Evolutionary conservation across 2,797 vertebrate species (phyloP), one percentile per base, ranked within the genome.

Genomic region (Monodelphis domestica): DNA sequence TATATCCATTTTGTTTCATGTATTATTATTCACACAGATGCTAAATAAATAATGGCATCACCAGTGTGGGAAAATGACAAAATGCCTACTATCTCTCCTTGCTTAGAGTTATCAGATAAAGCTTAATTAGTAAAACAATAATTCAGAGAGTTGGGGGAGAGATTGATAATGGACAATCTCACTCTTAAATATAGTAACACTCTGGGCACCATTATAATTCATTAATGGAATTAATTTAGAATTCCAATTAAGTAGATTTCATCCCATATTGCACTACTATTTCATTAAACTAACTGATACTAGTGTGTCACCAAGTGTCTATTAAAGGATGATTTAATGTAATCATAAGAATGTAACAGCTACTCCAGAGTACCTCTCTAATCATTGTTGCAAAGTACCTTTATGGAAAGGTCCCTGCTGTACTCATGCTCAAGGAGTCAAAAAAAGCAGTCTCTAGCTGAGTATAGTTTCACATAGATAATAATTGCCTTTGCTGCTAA

Each of bases 181-280:
- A 30, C 3, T 28, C 53, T 78, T 94, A 91, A 93, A 53, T 54
- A 90, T 9, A 88, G 28, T 4, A 59, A 54, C 7, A 90, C 0
- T 30, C 89, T 12, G 52, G 51, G 28, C 29, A 84, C 0, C 59
- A 52, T 92, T 88, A 89, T 53, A 96, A 91, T 91, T 95, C 54
- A 95, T 87, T 93, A 93, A 91, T 94, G 12, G 52, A 90, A 92
- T 92, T 93, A 95, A 96, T 54, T 93, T 93, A 92, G 28, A 94
- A 91, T 95, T 96, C 10, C 89, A 91, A 92, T 92, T 95, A 93
- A 91, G 59, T 51, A 91, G 88, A 91, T 88, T 93, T 55, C 53
- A 89, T 94, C 89, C 53, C 89, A 78, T 14, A 6, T 30, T 29
- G 90, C 38, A 88, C 15, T 57, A 87, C 91, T 94, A 89, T 96